phyloP scores from a whole-genome alignment of 2,797 vertebrate genomes.

The Hydrocynus forskahlii region DNA sequence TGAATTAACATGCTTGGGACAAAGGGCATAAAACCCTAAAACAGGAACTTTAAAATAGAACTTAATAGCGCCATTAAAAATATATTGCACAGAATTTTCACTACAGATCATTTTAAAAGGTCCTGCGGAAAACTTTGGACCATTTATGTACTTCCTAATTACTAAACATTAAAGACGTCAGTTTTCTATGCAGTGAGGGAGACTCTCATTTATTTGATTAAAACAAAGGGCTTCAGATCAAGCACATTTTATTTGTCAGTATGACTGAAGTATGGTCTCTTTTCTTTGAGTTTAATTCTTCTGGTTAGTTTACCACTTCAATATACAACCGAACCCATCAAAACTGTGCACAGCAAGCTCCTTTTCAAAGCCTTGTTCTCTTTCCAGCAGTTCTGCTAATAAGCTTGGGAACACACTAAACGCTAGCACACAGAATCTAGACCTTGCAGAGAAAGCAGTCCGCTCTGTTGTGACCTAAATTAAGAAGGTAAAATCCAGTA shows the following conservation, averaged over 20 bases:
- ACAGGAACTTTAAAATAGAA: slow-evolving; percentile 27
- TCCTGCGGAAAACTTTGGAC: slow-evolving; percentile 39
- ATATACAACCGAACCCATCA: slow-evolving; percentile 18
- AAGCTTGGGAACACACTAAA: slow-evolving; percentile 7
- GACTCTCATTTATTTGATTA: slow-evolving; percentile 29
- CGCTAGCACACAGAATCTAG: slow-evolving; percentile 7
- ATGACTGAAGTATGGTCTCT: background rate
- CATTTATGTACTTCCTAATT: slow-evolving; percentile 22
- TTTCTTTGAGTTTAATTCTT: slow-evolving; percentile 17
- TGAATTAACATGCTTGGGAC: slow-evolving; percentile 2
- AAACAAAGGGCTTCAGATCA: slow-evolving; percentile 33
- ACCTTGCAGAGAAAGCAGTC: background rate
- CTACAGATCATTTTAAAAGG: slow-evolving; percentile 30
- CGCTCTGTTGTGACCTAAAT: slow-evolving; percentile 44
- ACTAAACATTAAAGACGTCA: slow-evolving; percentile 30
- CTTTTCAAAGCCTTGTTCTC: slow-evolving; percentile 28
- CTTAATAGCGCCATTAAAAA: slow-evolving; percentile 46
- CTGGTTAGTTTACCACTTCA: slow-evolving; percentile 27
- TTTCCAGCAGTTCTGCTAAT: slow-evolving; percentile 7
- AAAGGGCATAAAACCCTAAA: slow-evolving; percentile 10
- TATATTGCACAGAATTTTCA: slow-evolving; percentile 38
- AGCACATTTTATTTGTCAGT: slow-evolving; percentile 24
- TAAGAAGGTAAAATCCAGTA: slow-evolving; percentile 37
- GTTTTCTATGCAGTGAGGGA: slow-evolving; percentile 15
- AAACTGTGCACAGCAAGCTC: slow-evolving; percentile 21